Evolutionary conservation across 2,888 invertebrate genomes (phyloP).

Genomic region (Bursaphelenchus okinawaensis): DNA sequence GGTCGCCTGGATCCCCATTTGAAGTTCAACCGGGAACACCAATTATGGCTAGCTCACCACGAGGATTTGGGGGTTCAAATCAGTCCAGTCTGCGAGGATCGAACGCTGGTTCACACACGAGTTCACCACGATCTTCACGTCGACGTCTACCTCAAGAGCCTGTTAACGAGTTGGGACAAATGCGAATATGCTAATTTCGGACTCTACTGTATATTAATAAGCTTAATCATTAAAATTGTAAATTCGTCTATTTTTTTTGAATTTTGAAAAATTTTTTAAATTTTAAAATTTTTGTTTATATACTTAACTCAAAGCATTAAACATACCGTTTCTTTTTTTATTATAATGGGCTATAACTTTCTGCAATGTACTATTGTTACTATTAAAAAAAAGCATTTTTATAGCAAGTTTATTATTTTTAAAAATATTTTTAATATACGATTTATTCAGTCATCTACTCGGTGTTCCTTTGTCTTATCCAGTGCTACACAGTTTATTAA

Average conservation of each 20-base stretch:
- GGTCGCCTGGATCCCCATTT: constrained; percentile 27
- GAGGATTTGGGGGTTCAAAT: not conserved
- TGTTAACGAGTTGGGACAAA: not conserved
- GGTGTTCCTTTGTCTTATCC: too few species aligned
- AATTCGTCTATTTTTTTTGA: not conserved
- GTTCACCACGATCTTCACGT: not conserved
- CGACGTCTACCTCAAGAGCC: not conserved
- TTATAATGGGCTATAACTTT: too few species aligned
- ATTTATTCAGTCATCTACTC: too few species aligned
- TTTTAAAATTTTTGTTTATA: too few species aligned
- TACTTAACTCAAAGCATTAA: too few species aligned
- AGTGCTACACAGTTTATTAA: too few species aligned
- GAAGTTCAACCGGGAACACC: not conserved
- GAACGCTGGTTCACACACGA: not conserved
- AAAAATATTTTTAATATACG: too few species aligned
- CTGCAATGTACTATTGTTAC: too few species aligned
- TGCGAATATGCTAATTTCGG: not conserved
- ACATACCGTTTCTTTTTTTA: too few species aligned
- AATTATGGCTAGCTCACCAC: not conserved
- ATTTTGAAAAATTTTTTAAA: too few species aligned
- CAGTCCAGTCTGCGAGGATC: not conserved
- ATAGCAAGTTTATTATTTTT: too few species aligned
- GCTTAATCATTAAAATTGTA: not conserved
- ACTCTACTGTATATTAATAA: not conserved
- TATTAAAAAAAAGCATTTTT: too few species aligned